These are phyloP conservation scores for Pseudoatta argentina DNA, from an alignment of 1,140 invertebrate genomes.

Conservation along the genomic window DNA sequence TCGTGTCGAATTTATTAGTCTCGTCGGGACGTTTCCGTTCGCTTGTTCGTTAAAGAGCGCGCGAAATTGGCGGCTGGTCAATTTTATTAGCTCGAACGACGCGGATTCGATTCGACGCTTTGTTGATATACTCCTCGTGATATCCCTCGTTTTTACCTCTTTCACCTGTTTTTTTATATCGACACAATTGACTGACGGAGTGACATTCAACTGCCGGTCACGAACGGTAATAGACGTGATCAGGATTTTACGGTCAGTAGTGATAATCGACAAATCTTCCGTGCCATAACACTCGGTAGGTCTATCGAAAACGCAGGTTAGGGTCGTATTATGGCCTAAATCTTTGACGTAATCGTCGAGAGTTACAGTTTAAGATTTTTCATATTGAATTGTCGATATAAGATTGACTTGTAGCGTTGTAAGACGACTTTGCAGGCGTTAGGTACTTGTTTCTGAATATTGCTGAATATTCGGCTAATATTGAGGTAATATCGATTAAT, in stretches of 20 bases:
- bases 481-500: conserved; percentile 9
- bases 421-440: background rate
- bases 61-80: conserved; percentile 32
- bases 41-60: conserved; percentile 58
- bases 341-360: background rate
- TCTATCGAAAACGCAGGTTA: conserved; percentile 53
- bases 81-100: conserved; percentile 42
- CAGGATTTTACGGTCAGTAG: conserved; percentile 59
- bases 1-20: conserved; percentile 47
- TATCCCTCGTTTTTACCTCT: conserved; percentile 10
- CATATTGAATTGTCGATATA: background rate
- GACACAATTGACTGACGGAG: conserved; percentile 63
- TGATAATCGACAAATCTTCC: conserved; percentile 56
- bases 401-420: background rate
- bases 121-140: conserved; percentile 60
- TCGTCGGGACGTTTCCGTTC: conserved; percentile 33
- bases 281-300: background rate
- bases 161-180: conserved; percentile 45
- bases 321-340: conserved; percentile 13
- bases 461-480: background rate
- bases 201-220: conserved; percentile 66
- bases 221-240: conserved; percentile 70
- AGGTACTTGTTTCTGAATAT: background rate
- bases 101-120: conserved; percentile 45
- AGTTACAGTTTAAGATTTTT: background rate